A percentile compares a stretch with the other conserved stretches of the same genome.
These are phyloP conservation scores for Acleris holmiana DNA, from an alignment of 2,888 invertebrate species.

Conservation along the genomic window DNA sequence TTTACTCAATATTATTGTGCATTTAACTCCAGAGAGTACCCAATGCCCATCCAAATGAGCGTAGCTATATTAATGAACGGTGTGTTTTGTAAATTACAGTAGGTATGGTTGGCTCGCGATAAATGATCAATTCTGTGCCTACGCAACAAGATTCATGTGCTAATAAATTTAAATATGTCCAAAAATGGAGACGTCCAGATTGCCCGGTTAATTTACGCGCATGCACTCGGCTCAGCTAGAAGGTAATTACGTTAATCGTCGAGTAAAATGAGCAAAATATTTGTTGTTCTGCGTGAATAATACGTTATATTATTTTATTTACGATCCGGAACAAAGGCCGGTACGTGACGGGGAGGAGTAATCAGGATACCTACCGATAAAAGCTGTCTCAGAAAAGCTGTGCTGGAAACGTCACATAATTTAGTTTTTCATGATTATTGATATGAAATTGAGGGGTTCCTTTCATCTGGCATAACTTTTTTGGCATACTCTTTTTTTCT, in stretches of 20 bases:
- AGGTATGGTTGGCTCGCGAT: conserved; percentile 40
- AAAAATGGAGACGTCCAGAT: conserved; percentile 20
- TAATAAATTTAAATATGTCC: conserved; percentile 46
- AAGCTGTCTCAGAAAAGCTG: too few relatives aligned
- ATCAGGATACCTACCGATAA: too few relatives aligned
- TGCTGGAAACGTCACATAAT: too few relatives aligned
- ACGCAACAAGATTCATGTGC: conserved; percentile 39
- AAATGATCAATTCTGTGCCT: conserved; percentile 39
- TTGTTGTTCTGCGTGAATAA: too few relatives aligned
- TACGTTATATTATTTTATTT: too few relatives aligned
- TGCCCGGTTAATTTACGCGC: neutral
- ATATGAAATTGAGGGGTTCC: too few relatives aligned
- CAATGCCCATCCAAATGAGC: neutral
- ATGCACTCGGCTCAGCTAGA: neutral
- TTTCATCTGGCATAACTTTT: too few relatives aligned
- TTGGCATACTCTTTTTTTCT: too few relatives aligned
- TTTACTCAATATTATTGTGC: conserved; percentile 5
- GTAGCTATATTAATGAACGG: neutral
- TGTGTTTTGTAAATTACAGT: conserved; percentile 1
- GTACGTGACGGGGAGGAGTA: too few relatives aligned
- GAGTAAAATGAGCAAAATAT: too few relatives aligned
- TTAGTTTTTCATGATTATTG: too few relatives aligned
- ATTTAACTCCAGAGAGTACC: conserved; percentile 2
- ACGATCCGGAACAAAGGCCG: too few relatives aligned
- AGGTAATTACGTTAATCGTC: neutral